phyloP scores from a whole-genome alignment of 2,888 invertebrate genomes.

The Ophioninae sp. region DNA sequence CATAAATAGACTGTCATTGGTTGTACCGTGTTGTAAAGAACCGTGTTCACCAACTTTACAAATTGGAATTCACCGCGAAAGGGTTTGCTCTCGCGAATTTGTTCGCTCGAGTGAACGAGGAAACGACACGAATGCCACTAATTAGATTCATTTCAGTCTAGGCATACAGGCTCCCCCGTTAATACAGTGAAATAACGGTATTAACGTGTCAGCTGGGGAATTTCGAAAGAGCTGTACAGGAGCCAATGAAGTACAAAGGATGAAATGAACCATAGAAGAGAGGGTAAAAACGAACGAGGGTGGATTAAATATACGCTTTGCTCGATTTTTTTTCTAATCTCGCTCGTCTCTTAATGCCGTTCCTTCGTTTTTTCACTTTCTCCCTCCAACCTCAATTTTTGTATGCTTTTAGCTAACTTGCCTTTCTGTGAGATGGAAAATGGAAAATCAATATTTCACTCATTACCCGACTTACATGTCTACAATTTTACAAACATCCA shows the following conservation, averaged over 20 bases:
- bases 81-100: background rate
- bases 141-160: constrained; percentile 40
- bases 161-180: constrained; percentile 14
- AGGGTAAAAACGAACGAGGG: constrained; percentile 16
- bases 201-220: constrained; percentile 20
- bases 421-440: too few relatives aligned
- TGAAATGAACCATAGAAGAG: constrained; percentile 6
- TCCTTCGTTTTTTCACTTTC: background rate
- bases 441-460: too few relatives aligned
- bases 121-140: constrained; percentile 25
- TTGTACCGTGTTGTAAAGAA: background rate
- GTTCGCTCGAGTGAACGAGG: constrained; percentile 2
- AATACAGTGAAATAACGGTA: constrained; percentile 34
- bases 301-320: constrained; percentile 51
- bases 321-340: constrained; percentile 10
- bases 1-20: background rate
- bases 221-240: background rate
- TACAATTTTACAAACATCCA: too few relatives aligned
- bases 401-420: background rate
- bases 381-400: background rate
- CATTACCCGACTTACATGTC: too few relatives aligned
- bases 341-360: background rate
- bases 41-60: background rate
- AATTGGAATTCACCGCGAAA: background rate
- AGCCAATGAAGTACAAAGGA: background rate